Conservation (phyloP, 2,888 invertebrate species). For the Leptogaster cylindrica region DNA sequence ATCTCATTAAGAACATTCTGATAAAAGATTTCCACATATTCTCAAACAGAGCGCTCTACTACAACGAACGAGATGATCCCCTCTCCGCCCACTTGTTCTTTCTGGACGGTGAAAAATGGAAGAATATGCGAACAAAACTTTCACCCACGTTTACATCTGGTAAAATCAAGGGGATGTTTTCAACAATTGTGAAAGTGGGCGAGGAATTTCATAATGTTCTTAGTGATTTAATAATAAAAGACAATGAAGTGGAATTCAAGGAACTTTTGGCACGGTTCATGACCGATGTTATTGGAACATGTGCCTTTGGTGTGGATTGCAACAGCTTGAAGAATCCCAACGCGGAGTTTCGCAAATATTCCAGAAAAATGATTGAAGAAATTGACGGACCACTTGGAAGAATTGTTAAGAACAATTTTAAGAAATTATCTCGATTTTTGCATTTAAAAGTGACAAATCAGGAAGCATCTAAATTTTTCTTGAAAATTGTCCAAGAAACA, state of each 20-base stretch:
- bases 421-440: slow-evolving; percentile 9
- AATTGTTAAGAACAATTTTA: slow-evolving; percentile 13
- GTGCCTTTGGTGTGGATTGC: slow-evolving; percentile 59
- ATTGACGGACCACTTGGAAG: not conserved
- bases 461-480: slow-evolving; percentile 54
- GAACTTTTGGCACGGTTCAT: slow-evolving; percentile 58
- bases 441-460: slow-evolving; percentile 42
- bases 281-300: slow-evolving; percentile 60
- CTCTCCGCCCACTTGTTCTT: slow-evolving; percentile 58
- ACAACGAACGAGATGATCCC: slow-evolving; percentile 59
- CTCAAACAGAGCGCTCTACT: slow-evolving; percentile 56
- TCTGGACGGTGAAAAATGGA: slow-evolving; percentile 62
- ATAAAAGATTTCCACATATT: slow-evolving; percentile 61
- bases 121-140: slow-evolving; percentile 60
- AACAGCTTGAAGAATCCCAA: slow-evolving; percentile 55
- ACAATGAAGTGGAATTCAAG: slow-evolving; percentile 55
- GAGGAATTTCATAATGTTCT: slow-evolving; percentile 53
- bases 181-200: slow-evolving; percentile 57
- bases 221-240: slow-evolving; percentile 44
- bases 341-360: slow-evolving; percentile 52
- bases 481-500: slow-evolving; percentile 57
- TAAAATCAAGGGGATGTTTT: slow-evolving; percentile 64
- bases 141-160: slow-evolving; percentile 64
- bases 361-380: slow-evolving; percentile 40
- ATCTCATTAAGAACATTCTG: slow-evolving; percentile 56